Percentiles rank a stretch among this genome's conserved stretches.
Conservation (phyloP, 1,140 invertebrate species). For the Apis florea region DNA sequence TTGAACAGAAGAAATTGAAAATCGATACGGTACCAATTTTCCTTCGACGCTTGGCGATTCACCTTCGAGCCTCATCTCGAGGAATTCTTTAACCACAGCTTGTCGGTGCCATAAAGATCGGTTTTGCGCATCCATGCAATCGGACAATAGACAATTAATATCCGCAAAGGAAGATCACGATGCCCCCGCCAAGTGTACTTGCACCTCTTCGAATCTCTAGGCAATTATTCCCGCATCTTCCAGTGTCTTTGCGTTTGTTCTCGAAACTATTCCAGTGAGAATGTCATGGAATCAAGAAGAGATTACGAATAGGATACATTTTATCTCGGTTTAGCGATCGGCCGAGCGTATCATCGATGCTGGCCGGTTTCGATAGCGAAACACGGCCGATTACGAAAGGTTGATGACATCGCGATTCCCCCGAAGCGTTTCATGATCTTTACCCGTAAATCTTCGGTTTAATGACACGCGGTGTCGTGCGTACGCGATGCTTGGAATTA, state of each 20-base stretch:
- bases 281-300: conserved; percentile 15
- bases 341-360: not conserved
- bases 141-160: conserved; percentile 40
- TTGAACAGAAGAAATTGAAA: not conserved
- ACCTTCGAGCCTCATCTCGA: no score
- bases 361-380: conserved; percentile 5
- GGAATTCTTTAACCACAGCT: not conserved
- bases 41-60: not conserved
- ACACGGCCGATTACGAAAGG: conserved; percentile 29
- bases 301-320: not conserved
- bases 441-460: conserved; percentile 41
- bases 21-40: not conserved
- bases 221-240: conserved; percentile 2
- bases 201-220: not conserved
- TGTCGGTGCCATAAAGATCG: not conserved
- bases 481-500: conserved; percentile 8
- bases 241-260: not conserved
- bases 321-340: conserved; percentile 10
- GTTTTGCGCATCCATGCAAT: not conserved
- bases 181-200: not conserved
- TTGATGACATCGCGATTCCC: conserved; percentile 48
- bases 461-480: not conserved
- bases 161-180: conserved; percentile 4
- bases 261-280: not conserved
- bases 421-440: conserved; percentile 41